Base-by-base conservation (phyloP, 2,113 vertebrate species). In the Neodon shergylaensis region DNA sequence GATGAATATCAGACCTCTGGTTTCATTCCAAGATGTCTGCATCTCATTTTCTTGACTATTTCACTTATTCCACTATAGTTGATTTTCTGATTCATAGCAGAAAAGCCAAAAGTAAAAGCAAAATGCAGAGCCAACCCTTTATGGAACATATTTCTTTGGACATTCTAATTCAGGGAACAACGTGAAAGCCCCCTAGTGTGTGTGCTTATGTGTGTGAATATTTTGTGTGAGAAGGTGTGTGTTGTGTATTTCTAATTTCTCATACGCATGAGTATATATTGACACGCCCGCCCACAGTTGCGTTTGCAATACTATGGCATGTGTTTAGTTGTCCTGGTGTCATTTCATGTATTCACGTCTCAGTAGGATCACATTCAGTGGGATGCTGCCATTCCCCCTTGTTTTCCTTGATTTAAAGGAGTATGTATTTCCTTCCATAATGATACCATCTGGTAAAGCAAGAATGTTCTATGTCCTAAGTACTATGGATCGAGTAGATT, bases 31-130 rank as follows among this genome's bases (percentile, higher is more conserved):
- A 33, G 88, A 42, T 95, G n/a, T 14, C 42, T 78, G 77, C n/a
- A 33, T 83, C 73, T 92, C 52, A 47, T 95, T 96, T 96, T 47
- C 86, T 54, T 89, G 63, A 70, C 76, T 73, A 49, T 22, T 88
- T 93, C 58, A 47, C 72, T 94, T 74, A 78, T 89, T 96, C 72
- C 2, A 10, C 78, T 81, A 39, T 82, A 88, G 87, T 44, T 39
- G 86, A 91, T 94, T 97, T 97, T 84, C 52, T 54, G 58, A 85
- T 94, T 96, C 13, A 61, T n/a, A 84, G 61, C 47, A 47, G 76
- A 94, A 68, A 84, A 68, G 61, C 17, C 66, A 36, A 76, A 94
- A 95, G 86, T 26, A 58, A 73, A 94, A 96, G 52, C 16, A 68
- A 87, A 98, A 92, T 21, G 58, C 10, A 63, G 89, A 77, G 14